Evolutionary conservation across 2,888 invertebrate species (phyloP).

Genomic region (Pyrgus malvae): DNA sequence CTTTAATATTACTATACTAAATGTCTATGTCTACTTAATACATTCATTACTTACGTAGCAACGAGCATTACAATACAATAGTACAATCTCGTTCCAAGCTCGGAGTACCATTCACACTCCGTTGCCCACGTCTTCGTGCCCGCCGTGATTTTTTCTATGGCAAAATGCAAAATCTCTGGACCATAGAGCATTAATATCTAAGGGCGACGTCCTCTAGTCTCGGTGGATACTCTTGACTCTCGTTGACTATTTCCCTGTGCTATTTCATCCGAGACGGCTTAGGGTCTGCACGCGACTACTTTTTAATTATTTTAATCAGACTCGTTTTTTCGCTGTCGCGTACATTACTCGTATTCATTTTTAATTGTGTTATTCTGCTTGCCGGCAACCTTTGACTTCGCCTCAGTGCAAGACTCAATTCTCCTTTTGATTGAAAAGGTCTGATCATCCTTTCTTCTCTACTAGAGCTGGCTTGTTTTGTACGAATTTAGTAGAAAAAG

Average conservation of each 20-base stretch:
- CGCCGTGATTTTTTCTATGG: conserved; percentile 23
- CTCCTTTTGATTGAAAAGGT: too few species aligned
- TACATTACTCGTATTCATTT: not conserved
- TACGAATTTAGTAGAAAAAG: too few species aligned
- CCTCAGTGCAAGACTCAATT: too few species aligned
- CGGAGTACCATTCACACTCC: conserved; percentile 2
- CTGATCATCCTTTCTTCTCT: too few species aligned
- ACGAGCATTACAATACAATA: conserved; percentile 2
- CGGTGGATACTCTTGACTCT: conserved; percentile 43
- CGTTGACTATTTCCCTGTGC: conserved; percentile 54
- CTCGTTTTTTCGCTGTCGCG: not conserved
- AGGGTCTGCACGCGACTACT: conserved; percentile 15
- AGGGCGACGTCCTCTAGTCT: conserved; percentile 54
- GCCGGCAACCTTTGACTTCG: too few species aligned
- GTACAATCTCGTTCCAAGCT: conserved; percentile 5
- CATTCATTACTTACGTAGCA: conserved; percentile 1
- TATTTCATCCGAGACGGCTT: conserved; percentile 45
- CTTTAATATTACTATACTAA: too few species aligned
- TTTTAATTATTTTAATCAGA: not conserved
- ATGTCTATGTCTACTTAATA: too few species aligned
- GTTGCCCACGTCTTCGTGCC: conserved; percentile 14
- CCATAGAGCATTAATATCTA: conserved; percentile 55
- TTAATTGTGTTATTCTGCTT: not conserved
- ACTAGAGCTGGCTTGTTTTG: too few species aligned
- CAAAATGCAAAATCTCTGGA: conserved; percentile 45